Base-by-base conservation (phyloP, 2,797 vertebrate genomes). In the Sitta carolinensis region DNA sequence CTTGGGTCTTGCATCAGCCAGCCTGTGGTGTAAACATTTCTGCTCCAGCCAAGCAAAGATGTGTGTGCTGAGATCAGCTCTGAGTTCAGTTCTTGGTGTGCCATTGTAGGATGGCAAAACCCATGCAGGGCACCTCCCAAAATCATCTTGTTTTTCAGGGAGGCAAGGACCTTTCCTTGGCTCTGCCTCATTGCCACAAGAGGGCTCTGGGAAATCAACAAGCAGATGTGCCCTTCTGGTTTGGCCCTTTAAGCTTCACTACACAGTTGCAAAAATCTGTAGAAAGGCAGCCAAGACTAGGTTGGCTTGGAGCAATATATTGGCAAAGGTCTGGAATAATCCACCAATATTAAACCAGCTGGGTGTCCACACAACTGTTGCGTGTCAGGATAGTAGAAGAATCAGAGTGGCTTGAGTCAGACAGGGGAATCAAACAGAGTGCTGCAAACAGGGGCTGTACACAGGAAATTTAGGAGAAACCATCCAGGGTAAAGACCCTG, bases 111-210 rank as follows among this genome's bases (percentile, higher is more conserved):
- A 70, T 61, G 48, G 61, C 32, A 89, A 93, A 93, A 80, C 29
- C 40, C 64, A 80, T 23, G 17, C 27, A 26, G 62, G 77, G 72
- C 87, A 84, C 82, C 84, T 94, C 82, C 45, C n/a, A 3, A 84
- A 36, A 59, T 63, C 29, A 18, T 79, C 38, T 58, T 36, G 34
- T n/a, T 62, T 84, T 88, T 68, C 22, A 40, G 13, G 23, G 22
- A 89, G 57, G 27, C 18, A 6, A 76, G 38, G 52, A 32, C 86
- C 26, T 64, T 38, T 40, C 18, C 27, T 29, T 70, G 68, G 10
- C 87, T 81, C 81, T 91, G 14, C 36, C 16, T 86, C n/a, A 3
- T 45, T 81, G 82, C 94, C 96, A 94, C 91, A 77, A 94, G 96
- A 94, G 91, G 96, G 95, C 94, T 78, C 94, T 62, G 62, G 40